Base-by-base conservation (phyloP, 2,888 invertebrate genomes). In the Andrena camellia region DNA sequence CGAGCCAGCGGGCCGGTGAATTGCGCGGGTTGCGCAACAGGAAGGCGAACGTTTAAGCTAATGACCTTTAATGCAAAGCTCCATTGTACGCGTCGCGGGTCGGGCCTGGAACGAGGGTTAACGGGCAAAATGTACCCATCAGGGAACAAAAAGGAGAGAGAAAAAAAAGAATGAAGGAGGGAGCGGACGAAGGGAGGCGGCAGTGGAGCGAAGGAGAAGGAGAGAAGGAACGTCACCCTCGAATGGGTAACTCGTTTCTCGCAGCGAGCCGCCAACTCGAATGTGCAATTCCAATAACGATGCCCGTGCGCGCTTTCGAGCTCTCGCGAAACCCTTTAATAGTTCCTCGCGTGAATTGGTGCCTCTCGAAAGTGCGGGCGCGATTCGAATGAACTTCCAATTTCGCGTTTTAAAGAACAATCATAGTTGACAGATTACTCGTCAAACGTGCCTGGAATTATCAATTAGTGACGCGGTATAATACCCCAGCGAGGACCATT, bases 21-120 rank as follows among this genome's bases (percentile, higher is more conserved):
- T 89, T 82, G 87, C 76, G 79, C 83, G 83, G 82, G 83, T 90
- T 90, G 86, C 84, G 89, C 89, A 90, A 90, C 89, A 89, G 90
- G 90, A 90, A 90, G 88, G 78, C 87, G 84, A 88, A 88, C 89
- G 86, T 88, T 90, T 88, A 89, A 90, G 90, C 87, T 90, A 90
- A 90, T 90, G 89, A 89, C 86, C 86, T 89, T 89, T 90, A 90
- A 90, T 89, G 86, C 84, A 89, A 86, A 87, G 86, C 86, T 89
- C 89, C 82, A 90, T 90, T 90, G 90, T 90, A 63, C 57, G 70
- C 78, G 68, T 70, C 82, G 88, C 81, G 78, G 79, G 85, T 75
- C 76, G 74, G 64, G 70, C 64, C 62, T 78, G 79, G 77, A 78
- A 85, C 83, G 87, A 86, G 85, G 78, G 82, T 84, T 84, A 85